Conservation (phyloP, 2,888 invertebrate genomes). For the Cheilosia pagana region DNA sequence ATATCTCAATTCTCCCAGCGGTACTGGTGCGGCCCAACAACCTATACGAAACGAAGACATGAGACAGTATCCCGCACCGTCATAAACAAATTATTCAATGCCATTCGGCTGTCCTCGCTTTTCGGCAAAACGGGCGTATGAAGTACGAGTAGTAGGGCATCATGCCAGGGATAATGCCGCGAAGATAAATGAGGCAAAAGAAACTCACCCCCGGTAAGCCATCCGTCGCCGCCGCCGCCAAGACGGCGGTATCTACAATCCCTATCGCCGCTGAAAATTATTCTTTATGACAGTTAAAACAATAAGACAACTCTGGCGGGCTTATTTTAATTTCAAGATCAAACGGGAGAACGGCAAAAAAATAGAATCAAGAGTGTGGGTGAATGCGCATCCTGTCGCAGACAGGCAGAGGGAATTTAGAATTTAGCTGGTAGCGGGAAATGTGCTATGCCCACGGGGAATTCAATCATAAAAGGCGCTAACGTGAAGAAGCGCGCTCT, state of each 20-base stretch:
- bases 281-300: slow-evolving; percentile 75
- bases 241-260: slow-evolving; percentile 24
- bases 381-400: slow-evolving; percentile 51
- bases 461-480: slow-evolving; percentile 71
- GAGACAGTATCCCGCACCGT: slow-evolving; percentile 64
- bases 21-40: slow-evolving; percentile 11
- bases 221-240: slow-evolving; percentile 10
- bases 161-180: slow-evolving; percentile 72
- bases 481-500: slow-evolving; percentile 34
- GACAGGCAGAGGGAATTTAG: slow-evolving; percentile 55
- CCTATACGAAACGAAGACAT: slow-evolving; percentile 59
- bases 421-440: slow-evolving; percentile 35
- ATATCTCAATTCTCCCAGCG: slow-evolving; percentile 66
- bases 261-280: slow-evolving; percentile 52
- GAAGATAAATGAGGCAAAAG: slow-evolving; percentile 76
- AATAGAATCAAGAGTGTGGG: background rate
- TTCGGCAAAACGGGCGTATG: background rate
- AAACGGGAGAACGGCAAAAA: slow-evolving; percentile 52
- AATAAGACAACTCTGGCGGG: slow-evolving; percentile 65
- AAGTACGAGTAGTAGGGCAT: slow-evolving; percentile 22
- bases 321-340: slow-evolving; percentile 74
- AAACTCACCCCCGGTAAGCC: slow-evolving; percentile 34
- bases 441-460: slow-evolving; percentile 61
- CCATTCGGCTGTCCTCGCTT: slow-evolving; percentile 64
- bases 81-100: slow-evolving; percentile 77